Percentiles rank a stretch among this genome's conserved stretches.
phyloP scores from a whole-genome alignment of 1,140 invertebrate species.

The Dolichoris vasculosae region DNA sequence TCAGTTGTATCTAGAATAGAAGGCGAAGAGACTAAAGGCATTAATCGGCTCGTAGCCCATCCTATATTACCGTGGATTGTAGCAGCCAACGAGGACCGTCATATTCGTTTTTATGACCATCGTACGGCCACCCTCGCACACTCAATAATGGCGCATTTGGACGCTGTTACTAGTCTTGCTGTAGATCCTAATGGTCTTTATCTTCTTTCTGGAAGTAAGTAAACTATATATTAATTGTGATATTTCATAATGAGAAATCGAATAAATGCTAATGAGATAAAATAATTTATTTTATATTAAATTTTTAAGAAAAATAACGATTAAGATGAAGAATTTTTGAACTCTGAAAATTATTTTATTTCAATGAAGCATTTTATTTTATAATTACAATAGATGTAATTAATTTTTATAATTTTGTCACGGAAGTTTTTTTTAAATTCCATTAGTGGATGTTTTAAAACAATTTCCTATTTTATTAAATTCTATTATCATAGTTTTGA shows the following conservation, averaged over 20 bases:
- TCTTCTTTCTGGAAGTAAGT: conserved; percentile 95
- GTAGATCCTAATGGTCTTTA: conserved; percentile 99
- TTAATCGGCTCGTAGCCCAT: conserved; percentile 94
- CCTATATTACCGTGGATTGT: conserved; percentile 96
- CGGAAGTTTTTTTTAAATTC: too few species aligned
- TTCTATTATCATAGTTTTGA: too few species aligned
- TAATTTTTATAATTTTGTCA: too few species aligned
- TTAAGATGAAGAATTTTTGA: too few species aligned
- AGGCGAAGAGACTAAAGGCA: conserved; percentile 77
- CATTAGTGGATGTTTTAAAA: too few species aligned
- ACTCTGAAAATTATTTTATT: not conserved
- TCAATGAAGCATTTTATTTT: not conserved
- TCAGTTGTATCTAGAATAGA: conserved; percentile 86
- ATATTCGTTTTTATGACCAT: conserved; percentile 99
- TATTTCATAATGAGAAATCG: not conserved
- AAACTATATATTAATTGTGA: not conserved
- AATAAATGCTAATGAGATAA: too few species aligned
- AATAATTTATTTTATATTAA: too few species aligned
- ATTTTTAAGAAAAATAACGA: too few species aligned
- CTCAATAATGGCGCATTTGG: conserved; percentile 98
- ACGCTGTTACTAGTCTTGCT: conserved; percentile 97
- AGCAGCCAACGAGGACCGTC: conserved; percentile 97
- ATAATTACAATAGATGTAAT: too few species aligned
- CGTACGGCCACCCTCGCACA: conserved; percentile 95
- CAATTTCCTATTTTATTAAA: too few species aligned